Conservation (phyloP, 2,797 vertebrate genomes). For the Chromis chromis region DNA sequence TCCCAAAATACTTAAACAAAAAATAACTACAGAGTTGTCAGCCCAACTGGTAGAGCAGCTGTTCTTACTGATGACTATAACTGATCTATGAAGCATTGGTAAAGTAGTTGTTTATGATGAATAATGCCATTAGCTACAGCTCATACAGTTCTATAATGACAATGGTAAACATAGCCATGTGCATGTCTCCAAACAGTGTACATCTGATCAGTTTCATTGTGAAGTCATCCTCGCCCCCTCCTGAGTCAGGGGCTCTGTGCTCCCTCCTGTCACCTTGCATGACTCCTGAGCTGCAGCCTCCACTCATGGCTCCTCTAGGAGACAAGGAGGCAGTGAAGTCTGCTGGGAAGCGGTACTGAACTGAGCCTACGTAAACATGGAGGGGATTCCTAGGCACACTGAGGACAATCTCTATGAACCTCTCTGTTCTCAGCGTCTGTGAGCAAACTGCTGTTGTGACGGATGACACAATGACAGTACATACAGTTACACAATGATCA, state of each 20-base stretch:
- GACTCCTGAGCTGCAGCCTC: slow-evolving; percentile 53
- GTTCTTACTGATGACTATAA: not conserved
- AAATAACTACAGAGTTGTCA: too few species aligned
- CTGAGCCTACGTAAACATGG: slow-evolving; percentile 69
- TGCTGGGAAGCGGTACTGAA: slow-evolving; percentile 36
- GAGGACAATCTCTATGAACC: slow-evolving; percentile 46
- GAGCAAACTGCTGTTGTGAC: slow-evolving; percentile 20
- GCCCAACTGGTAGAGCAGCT: not conserved
- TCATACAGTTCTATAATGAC: not conserved
- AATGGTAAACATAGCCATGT: not conserved
- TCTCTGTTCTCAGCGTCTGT: slow-evolving; percentile 10
- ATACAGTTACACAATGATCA: slow-evolving; percentile 5
- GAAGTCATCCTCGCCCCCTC: not conserved
- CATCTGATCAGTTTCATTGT: not conserved
- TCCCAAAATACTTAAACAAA: too few species aligned
- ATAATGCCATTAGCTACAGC: not conserved
- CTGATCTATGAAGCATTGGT: not conserved
- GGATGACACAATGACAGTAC: slow-evolving; percentile 20
- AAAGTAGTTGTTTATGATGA: not conserved
- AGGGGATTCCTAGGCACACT: slow-evolving; percentile 57
- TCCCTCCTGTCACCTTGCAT: slow-evolving; percentile 61
- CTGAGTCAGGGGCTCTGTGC: slow-evolving; percentile 2
- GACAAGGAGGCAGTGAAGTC: slow-evolving; percentile 49
- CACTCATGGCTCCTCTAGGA: slow-evolving; percentile 48
- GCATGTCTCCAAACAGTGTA: not conserved